Evolutionary conservation across 2,113 vertebrate species (phyloP).

Genomic region (Falcunculus frontatus): DNA sequence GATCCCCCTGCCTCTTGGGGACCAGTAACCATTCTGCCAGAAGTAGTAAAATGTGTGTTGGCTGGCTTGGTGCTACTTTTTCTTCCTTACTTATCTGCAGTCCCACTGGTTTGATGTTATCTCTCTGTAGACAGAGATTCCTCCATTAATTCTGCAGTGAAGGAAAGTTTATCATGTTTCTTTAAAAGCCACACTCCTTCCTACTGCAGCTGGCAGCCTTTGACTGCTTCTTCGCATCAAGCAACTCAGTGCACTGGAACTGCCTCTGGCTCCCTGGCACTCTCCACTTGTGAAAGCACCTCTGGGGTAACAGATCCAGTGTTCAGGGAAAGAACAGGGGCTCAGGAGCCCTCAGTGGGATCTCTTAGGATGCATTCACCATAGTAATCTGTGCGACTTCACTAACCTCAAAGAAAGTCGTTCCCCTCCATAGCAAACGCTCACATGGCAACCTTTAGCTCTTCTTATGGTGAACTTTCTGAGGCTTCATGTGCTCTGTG

Average conservation of each 20-base stretch:
- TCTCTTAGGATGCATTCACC: background rate
- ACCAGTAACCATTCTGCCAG: rapidly evolving
- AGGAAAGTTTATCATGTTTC: background rate
- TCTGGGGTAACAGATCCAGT: background rate
- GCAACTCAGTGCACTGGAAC: background rate
- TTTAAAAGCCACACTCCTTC: background rate
- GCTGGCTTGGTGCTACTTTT: background rate
- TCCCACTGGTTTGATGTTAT: background rate
- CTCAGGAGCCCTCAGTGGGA: background rate
- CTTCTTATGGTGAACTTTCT: background rate
- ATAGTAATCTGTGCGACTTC: background rate
- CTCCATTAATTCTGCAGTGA: background rate
- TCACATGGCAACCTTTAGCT: background rate
- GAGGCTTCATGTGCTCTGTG: background rate
- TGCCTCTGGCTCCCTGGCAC: background rate
- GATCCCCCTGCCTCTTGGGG: background rate
- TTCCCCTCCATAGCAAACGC: background rate
- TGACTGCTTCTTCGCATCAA: background rate
- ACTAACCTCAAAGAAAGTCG: background rate
- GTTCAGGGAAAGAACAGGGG: background rate
- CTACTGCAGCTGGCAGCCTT: background rate
- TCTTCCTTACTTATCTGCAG: background rate
- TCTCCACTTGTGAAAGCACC: background rate
- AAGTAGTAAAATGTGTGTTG: rapidly evolving
- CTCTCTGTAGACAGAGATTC: background rate